These are phyloP conservation scores for Bos javanicus DNA, from an alignment of 2,113 vertebrate species.

Conservation along the genomic window DNA sequence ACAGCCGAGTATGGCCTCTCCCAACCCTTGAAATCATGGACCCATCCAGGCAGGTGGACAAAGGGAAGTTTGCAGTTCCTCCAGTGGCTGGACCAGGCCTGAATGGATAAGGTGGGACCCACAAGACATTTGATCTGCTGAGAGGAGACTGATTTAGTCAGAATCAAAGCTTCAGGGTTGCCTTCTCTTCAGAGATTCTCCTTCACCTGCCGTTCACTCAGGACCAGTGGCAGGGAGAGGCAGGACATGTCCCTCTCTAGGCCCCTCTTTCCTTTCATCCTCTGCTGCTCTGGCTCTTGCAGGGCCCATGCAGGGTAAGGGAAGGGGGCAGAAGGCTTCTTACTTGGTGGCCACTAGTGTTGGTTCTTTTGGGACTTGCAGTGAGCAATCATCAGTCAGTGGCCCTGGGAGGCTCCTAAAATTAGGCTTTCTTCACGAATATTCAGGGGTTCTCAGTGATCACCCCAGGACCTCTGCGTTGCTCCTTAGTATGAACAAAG, in stretches of 20 bases:
- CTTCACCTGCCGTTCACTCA: rapidly evolving
- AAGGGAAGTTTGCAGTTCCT: neutral
- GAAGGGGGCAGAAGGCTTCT: too few species aligned
- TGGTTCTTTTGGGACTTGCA: rapidly evolving
- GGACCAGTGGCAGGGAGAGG: too few species aligned
- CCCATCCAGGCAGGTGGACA: too few species aligned
- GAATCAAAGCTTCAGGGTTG: too few species aligned
- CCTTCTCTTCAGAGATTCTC: neutral
- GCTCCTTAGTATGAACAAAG: neutral
- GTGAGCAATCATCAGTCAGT: neutral
- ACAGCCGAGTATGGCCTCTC: neutral
- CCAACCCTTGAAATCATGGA: neutral
- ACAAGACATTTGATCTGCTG: neutral
- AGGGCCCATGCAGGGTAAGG: rapidly evolving
- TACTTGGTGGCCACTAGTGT: rapidly evolving
- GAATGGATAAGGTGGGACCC: neutral
- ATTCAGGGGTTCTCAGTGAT: neutral
- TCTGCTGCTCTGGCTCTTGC: neutral
- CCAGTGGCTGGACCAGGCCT: neutral
- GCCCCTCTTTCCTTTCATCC: rapidly evolving
- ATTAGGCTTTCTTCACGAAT: neutral
- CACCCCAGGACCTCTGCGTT: neutral
- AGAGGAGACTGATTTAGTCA: neutral
- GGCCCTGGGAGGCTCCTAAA: neutral
- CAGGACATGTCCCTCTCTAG: rapidly evolving